phyloP scores from a whole-genome alignment of 2,797 vertebrate species.

The Varecia variegata region DNA sequence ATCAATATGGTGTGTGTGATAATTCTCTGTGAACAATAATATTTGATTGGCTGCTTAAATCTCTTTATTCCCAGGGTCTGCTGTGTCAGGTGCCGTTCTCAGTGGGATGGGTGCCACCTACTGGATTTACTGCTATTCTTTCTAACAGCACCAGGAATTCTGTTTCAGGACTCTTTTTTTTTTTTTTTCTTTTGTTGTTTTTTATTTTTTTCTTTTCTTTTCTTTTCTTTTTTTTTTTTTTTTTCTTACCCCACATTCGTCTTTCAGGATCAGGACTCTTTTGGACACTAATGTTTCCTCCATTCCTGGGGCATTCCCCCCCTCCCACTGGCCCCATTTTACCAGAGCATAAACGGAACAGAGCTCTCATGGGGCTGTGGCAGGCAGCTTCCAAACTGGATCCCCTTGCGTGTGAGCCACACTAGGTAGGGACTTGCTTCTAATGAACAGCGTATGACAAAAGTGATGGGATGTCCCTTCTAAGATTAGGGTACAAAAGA shows the following conservation, averaged over 20 bases:
- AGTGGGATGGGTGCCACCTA: slow-evolving; percentile 20
- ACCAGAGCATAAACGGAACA: not conserved
- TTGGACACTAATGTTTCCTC: not conserved
- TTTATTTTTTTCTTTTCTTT: too few species aligned
- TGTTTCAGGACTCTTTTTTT: not conserved
- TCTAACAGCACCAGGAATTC: not conserved
- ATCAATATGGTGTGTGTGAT: not conserved
- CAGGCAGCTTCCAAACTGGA: not conserved
- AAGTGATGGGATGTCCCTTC: not conserved
- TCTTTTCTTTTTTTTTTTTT: too few species aligned
- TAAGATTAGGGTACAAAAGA: not conserved
- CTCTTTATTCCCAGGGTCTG: not conserved
- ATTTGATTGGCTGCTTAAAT: not conserved
- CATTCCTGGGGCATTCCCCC: not conserved
- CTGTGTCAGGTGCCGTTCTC: not conserved
- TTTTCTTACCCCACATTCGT: too few species aligned
- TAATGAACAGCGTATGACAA: not conserved
- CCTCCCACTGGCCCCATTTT: not conserved
- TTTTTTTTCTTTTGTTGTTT: too few species aligned
- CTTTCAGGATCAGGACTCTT: not conserved
- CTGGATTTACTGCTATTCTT: not conserved
- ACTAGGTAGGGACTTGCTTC: not conserved
- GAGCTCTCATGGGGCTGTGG: not conserved
- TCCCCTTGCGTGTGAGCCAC: not conserved
- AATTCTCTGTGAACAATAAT: not conserved